Percentiles rank a stretch among this genome's conserved stretches.
Evolutionary conservation across 2,113 vertebrate genomes (phyloP).

Genomic region (Pseudonaja textilis): DNA sequence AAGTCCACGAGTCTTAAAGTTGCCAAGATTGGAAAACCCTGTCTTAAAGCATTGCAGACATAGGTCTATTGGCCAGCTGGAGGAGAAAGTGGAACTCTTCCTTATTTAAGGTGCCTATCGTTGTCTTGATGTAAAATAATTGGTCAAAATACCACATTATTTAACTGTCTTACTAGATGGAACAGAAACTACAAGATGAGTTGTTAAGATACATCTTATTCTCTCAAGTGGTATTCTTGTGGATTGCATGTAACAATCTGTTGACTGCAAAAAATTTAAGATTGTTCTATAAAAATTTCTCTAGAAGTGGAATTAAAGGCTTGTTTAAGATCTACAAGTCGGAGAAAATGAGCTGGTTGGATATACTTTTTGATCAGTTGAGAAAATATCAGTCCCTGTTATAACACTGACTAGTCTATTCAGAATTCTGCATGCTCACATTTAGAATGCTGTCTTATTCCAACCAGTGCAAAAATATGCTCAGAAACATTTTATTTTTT

Average conservation of each 20-base stretch:
- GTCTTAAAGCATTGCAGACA: neutral
- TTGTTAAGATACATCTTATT: neutral
- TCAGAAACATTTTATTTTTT: neutral
- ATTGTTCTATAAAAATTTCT: neutral
- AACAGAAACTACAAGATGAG: neutral
- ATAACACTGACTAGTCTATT: too few relatives aligned
- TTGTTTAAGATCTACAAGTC: neutral
- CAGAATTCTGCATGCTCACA: too few relatives aligned
- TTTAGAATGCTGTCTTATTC: too few relatives aligned
- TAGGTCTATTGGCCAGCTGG: neutral
- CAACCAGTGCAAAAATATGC: too few relatives aligned
- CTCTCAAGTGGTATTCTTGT: neutral
- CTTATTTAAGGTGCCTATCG: neutral
- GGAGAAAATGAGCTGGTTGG: neutral
- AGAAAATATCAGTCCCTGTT: neutral
- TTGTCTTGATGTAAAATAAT: neutral
- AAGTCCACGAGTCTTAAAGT: too few relatives aligned
- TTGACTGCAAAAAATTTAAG: neutral
- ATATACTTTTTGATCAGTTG: neutral
- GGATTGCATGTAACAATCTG: neutral
- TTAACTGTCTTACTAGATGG: neutral
- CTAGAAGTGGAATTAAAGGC: neutral
- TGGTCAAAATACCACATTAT: neutral
- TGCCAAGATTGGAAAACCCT: too few relatives aligned
- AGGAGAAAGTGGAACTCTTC: neutral